These are phyloP conservation scores for Drosophila formosana DNA, from an alignment of 2,888 invertebrate species.

Conservation along the genomic window DNA sequence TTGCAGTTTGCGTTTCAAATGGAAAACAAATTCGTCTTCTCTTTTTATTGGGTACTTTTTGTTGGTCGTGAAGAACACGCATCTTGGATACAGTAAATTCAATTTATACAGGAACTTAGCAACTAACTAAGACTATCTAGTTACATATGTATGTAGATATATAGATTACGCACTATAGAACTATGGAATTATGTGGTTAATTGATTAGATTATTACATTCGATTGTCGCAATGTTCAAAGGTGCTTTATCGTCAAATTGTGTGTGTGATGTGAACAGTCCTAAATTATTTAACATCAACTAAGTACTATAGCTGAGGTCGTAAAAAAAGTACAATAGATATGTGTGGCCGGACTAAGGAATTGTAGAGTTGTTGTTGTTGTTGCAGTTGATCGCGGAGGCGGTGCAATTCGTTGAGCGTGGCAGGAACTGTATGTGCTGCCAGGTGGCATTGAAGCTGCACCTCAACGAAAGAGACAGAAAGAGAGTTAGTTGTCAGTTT, in stretches of 20 bases:
- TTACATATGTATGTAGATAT: no score
- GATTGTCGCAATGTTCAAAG: slow-evolving; percentile 26
- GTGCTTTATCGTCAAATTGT: slow-evolving; percentile 11
- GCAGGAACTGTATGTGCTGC: slow-evolving; percentile 84
- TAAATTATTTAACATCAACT: slow-evolving; percentile 38
- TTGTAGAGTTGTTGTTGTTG: slow-evolving; percentile 36
- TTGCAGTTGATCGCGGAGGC: slow-evolving; percentile 72
- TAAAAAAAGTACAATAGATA: slow-evolving; percentile 73
- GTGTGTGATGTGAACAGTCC: slow-evolving; percentile 67
- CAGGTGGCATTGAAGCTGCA: slow-evolving; percentile 84
- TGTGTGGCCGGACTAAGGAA: slow-evolving; percentile 54
- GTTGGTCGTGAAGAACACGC: slow-evolving; percentile 22
- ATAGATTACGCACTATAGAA: slow-evolving; percentile 32
- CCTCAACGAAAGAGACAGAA: slow-evolving; percentile 27
- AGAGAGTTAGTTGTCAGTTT: background rate
- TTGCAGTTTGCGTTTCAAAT: background rate
- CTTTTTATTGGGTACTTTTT: slow-evolving; percentile 24
- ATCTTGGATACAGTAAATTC: slow-evolving; percentile 43
- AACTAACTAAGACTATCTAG: slow-evolving; percentile 39
- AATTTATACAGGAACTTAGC: slow-evolving; percentile 56
- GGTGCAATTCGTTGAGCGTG: slow-evolving; percentile 81
- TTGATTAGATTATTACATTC: slow-evolving; percentile 23
- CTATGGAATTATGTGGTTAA: slow-evolving; percentile 43
- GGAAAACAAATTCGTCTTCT: slow-evolving; percentile 29
- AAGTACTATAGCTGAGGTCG: slow-evolving; percentile 34